These are phyloP conservation scores for Drosophila littoralis DNA, from an alignment of 1,140 invertebrate species.

Conservation along the genomic window DNA sequence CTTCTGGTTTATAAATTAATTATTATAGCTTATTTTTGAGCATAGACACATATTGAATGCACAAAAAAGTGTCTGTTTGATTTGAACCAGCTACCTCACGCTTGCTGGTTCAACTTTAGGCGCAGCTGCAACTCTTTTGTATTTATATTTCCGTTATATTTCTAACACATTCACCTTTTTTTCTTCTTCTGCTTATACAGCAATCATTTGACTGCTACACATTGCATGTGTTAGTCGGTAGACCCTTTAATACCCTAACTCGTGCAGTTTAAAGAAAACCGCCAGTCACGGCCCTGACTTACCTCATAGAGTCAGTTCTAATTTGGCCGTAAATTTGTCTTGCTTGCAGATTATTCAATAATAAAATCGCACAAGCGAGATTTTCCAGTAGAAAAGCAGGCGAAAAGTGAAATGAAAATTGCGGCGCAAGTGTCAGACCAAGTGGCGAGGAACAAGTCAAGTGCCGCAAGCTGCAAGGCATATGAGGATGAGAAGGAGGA, in stretches of 20 bases:
- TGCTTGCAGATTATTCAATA: slow-evolving; percentile 76
- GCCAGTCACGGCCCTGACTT: slow-evolving; percentile 63
- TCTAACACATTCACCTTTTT: not conserved
- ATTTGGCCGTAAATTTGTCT: slow-evolving; percentile 80
- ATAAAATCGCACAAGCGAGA: slow-evolving; percentile 57
- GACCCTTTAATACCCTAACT: slow-evolving; percentile 7
- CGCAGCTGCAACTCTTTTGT: no score
- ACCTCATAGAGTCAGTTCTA: slow-evolving; percentile 71
- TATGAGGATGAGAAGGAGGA: not conserved
- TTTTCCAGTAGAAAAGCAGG: slow-evolving; percentile 29
- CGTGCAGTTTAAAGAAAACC: slow-evolving; percentile 29
- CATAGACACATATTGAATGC: no score
- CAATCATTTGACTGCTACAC: not conserved
- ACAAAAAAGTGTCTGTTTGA: no score
- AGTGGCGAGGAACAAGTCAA: slow-evolving; percentile 11
- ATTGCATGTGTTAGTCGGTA: not conserved
- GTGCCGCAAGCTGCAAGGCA: slow-evolving; percentile 46
- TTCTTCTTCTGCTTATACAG: no score
- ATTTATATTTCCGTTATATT: no score
- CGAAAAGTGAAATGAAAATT: slow-evolving; percentile 80
- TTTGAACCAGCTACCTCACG: no score
- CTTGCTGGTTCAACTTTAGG: no score
- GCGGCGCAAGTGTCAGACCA: slow-evolving; percentile 63
- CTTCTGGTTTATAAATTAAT: no score
- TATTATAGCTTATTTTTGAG: no score